Evolutionary conservation across 1,140 invertebrate genomes (phyloP).

Genomic region (Neomicropteryx cornuta): DNA sequence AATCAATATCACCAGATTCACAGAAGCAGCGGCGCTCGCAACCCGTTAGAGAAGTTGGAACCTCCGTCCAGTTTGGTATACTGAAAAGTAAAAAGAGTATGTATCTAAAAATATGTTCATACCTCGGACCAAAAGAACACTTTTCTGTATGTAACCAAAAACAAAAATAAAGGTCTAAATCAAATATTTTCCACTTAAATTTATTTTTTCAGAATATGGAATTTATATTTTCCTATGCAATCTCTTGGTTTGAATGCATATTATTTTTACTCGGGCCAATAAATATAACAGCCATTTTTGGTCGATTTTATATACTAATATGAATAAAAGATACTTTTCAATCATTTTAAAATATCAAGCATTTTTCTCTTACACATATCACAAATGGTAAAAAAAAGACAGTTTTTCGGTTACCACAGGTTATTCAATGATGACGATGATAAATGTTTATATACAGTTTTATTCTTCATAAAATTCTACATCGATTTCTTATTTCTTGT

Average conservation of each 20-base stretch:
- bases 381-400: too few species aligned
- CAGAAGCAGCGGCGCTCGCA: slow-evolving; percentile 81
- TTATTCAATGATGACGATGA: too few species aligned
- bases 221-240: background rate
- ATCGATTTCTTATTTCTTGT: too few species aligned
- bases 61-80: slow-evolving; percentile 55
- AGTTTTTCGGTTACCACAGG: too few species aligned
- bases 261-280: background rate
- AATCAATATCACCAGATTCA: slow-evolving; percentile 75
- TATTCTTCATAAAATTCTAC: too few species aligned
- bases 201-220: background rate
- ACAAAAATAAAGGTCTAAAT: background rate
- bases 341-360: too few species aligned
- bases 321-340: too few species aligned
- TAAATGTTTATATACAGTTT: too few species aligned
- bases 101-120: background rate
- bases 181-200: background rate
- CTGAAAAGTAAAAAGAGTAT: slow-evolving; percentile 18
- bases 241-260: background rate
- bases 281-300: too few species aligned
- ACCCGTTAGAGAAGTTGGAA: slow-evolving; percentile 52
- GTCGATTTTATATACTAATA: too few species aligned
- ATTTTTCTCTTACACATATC: too few species aligned
- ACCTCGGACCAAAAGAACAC: background rate
- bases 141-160: background rate